Evolutionary conservation across 2,113 vertebrate species (phyloP), one percentile per base, ranked within the genome.

Genomic region (Podarcis cretensis): DNA sequence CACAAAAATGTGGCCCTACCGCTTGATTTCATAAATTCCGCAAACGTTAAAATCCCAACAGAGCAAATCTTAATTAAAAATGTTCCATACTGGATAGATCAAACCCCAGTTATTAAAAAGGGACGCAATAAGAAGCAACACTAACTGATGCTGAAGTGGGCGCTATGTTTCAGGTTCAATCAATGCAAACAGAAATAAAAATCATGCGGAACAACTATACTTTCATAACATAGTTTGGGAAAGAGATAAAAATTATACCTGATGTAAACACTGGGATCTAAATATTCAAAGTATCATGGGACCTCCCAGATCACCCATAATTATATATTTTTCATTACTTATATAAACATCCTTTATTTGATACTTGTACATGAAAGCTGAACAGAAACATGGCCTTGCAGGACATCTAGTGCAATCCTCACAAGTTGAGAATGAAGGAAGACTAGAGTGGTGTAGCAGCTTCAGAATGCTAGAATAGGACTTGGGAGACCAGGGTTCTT

Each of bases 1-100:
- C 8, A 2, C 48, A 54, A 80, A 81, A 88, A 90, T 94, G 88
- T 94, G 84, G 92, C 89, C 88, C 89, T 90, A 20, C 59, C 1
- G 91, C 91, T 95, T 93, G 90, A 95, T 92, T 93, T 94, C 89
- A 94, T 93, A 91, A 95, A 95, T 94, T 94, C 94, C 92, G 93
- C 93, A 95, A 94, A 90, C 78, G 83, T 77, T 77, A 87, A 92
- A 73, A 89, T 66, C 40, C 6, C 68, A 13, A 86, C 82, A 93
- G 57, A 91, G 74, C 90, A 54, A 85, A 79, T 90, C 27, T 89
- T 94, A 93, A 95, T 92, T 84, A 93, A 94, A 95, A 94, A 94
- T 88, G 91, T 92, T 89, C 87, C 93, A 81, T 92, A 48, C 37
- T 88, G 93, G 94, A 94, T 95, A 95, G 90, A 93, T 93, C 92